Conservation (phyloP, 2,888 invertebrate genomes). For the Coleophora deauratella region DNA sequence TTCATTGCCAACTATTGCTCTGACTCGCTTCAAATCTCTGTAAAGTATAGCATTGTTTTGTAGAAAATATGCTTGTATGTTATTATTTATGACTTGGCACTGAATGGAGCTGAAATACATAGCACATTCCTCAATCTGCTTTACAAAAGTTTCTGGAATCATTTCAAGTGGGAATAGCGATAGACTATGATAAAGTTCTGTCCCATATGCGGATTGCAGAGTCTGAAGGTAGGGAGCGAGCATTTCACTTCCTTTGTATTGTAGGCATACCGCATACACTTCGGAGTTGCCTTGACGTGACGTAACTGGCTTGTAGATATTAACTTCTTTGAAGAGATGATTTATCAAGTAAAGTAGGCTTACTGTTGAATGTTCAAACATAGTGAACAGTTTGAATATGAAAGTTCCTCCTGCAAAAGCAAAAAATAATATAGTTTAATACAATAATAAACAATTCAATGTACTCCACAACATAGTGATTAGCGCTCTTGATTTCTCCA, state of each 20-base stretch:
- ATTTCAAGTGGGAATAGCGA: slow-evolving; percentile 75
- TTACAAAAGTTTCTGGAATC: slow-evolving; percentile 77
- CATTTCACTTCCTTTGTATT: slow-evolving; percentile 67
- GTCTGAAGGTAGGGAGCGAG: slow-evolving; percentile 51
- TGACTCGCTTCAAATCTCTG: slow-evolving; percentile 58
- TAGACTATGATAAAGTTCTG: slow-evolving; percentile 37
- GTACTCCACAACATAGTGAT: too few relatives aligned
- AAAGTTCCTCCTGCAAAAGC: slow-evolving; percentile 79
- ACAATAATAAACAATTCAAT: neutral
- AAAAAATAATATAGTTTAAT: slow-evolving; percentile 4
- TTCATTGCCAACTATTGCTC: slow-evolving; percentile 66
- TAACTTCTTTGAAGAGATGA: slow-evolving; percentile 81
- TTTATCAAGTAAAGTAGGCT: slow-evolving; percentile 86
- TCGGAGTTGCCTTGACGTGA: slow-evolving; percentile 98
- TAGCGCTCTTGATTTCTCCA: too few relatives aligned
- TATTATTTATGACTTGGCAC: slow-evolving; percentile 78
- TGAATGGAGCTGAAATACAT: slow-evolving; percentile 80
- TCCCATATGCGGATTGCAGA: slow-evolving; percentile 60
- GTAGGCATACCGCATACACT: slow-evolving; percentile 85
- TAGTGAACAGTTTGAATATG: slow-evolving; percentile 92
- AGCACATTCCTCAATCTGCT: slow-evolving; percentile 77
- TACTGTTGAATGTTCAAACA: slow-evolving; percentile 88
- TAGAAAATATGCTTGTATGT: slow-evolving; percentile 76
- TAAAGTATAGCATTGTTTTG: slow-evolving; percentile 50
- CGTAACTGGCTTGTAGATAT: slow-evolving; percentile 89